Evolutionary conservation across 2,888 invertebrate species (phyloP).

Genomic region (Hololepta plana): DNA sequence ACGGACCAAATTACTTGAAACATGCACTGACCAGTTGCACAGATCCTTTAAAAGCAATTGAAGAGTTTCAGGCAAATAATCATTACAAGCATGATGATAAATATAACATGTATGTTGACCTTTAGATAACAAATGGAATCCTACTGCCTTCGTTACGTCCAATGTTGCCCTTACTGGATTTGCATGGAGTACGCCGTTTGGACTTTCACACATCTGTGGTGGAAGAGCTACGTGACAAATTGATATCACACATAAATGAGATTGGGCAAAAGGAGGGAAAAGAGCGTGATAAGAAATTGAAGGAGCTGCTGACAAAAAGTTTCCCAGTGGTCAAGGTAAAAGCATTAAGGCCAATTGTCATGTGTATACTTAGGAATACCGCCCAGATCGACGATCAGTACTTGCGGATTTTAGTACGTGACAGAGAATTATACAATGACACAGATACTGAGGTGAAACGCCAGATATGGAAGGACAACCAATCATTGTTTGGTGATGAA

Average conservation of each 20-base stretch:
- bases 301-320: conserved; percentile 78
- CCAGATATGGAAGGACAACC: conserved; percentile 97
- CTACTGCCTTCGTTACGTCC: conserved; percentile 80
- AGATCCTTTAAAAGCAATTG: conserved; percentile 94
- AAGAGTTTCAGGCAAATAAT: conserved; percentile 71
- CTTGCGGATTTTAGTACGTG: conserved; percentile 55
- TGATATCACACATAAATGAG: conserved; percentile 68
- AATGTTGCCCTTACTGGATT: conserved; percentile 85
- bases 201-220: conserved; percentile 92
- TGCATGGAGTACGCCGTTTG: conserved; percentile 79
- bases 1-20: conserved; percentile 29
- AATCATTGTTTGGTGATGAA: conserved; percentile 91
- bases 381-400: conserved; percentile 87
- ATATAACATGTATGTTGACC: conserved; percentile 7
- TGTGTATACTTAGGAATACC: conserved; percentile 85
- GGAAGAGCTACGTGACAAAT: conserved; percentile 55
- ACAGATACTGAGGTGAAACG: conserved; percentile 93
- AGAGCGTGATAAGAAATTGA: conserved; percentile 66
- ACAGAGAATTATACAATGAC: conserved; percentile 79
- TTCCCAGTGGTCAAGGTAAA: conserved; percentile 88
- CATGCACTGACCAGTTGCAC: conserved; percentile 90
- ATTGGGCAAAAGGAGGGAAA: conserved; percentile 54
- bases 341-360: conserved; percentile 79
- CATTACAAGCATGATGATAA: not conserved
- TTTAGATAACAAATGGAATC: conserved; percentile 75